These are phyloP conservation scores for Argentina silus DNA, from an alignment of 2,797 vertebrate species.

Conservation along the genomic window DNA sequence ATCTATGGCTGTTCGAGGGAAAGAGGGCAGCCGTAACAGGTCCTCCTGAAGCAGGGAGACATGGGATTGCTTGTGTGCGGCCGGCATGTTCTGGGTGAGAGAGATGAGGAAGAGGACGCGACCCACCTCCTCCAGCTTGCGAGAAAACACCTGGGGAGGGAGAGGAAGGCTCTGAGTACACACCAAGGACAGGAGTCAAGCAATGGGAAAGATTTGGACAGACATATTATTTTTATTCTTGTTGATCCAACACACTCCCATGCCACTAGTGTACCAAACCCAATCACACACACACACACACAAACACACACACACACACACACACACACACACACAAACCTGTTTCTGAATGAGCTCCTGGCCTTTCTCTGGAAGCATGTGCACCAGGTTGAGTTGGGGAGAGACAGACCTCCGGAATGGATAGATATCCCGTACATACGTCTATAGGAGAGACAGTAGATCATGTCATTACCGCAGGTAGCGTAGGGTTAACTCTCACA, in stretches of 20 bases:
- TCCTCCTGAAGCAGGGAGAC: slow-evolving; percentile 98
- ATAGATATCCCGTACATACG: slow-evolving; percentile 97
- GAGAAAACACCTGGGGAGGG: slow-evolving; percentile 89
- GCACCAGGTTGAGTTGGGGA: slow-evolving; percentile 96
- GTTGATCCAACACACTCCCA: background rate
- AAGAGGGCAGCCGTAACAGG: slow-evolving; percentile 94
- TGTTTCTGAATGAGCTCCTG: slow-evolving; percentile 99
- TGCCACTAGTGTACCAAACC: too few relatives aligned
- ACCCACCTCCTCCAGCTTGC: slow-evolving; percentile 97
- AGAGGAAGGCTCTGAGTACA: background rate
- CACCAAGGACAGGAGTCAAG: background rate
- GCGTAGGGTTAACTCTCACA: too few relatives aligned
- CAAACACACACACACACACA: background rate
- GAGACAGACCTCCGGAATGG: slow-evolving; percentile 97
- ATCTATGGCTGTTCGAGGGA: slow-evolving; percentile 95
- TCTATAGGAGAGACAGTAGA: slow-evolving; percentile 73
- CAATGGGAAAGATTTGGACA: background rate
- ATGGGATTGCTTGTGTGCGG: slow-evolving; percentile 95
- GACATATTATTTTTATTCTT: background rate
- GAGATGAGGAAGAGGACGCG: slow-evolving; percentile 96
- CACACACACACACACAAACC: slow-evolving; percentile 64
- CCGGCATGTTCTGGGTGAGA: slow-evolving; percentile 93
- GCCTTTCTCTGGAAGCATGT: slow-evolving; percentile 98
- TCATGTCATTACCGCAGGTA: too few relatives aligned
- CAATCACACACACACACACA: background rate